Percentiles rank a stretch among this genome's conserved stretches.
phyloP scores from a whole-genome alignment of 2,888 invertebrate genomes.

The Allolobophora icterica region DNA sequence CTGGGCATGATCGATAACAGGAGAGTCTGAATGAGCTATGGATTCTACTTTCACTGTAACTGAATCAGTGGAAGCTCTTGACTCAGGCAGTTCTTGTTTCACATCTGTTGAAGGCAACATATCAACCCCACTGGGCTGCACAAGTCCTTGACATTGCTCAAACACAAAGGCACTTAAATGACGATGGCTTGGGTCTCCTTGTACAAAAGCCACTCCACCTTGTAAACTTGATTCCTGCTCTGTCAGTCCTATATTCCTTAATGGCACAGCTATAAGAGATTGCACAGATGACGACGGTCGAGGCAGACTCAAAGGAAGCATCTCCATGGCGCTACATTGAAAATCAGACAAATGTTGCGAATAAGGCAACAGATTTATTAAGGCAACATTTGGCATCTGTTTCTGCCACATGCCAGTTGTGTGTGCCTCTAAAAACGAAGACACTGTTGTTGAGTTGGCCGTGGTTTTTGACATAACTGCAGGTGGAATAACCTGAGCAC shows the following conservation, averaged over 20 bases:
- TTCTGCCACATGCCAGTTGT: neutral
- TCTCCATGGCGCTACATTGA: conserved; percentile 2
- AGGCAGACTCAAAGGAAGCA: neutral
- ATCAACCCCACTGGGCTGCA: neutral
- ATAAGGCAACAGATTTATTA: conserved; percentile 22
- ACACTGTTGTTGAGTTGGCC: neutral
- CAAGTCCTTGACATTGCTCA: neutral
- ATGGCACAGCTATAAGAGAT: neutral
- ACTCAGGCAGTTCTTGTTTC: neutral
- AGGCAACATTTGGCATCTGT: conserved; percentile 15
- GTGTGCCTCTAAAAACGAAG: neutral
- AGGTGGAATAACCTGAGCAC: neutral
- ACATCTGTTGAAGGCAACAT: neutral
- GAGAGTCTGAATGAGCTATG: neutral
- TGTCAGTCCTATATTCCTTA: neutral
- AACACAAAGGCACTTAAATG: conserved; percentile 2
- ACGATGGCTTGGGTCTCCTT: neutral
- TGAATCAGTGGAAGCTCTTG: neutral
- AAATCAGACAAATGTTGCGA: neutral
- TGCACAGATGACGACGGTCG: neutral
- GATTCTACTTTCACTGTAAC: neutral
- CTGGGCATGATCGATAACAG: neutral
- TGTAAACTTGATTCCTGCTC: neutral
- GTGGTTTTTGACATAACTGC: neutral
- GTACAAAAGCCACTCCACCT: neutral